These are phyloP conservation scores for Uropetala carovei DNA, from an alignment of 2,888 invertebrate genomes.

Conservation along the genomic window DNA sequence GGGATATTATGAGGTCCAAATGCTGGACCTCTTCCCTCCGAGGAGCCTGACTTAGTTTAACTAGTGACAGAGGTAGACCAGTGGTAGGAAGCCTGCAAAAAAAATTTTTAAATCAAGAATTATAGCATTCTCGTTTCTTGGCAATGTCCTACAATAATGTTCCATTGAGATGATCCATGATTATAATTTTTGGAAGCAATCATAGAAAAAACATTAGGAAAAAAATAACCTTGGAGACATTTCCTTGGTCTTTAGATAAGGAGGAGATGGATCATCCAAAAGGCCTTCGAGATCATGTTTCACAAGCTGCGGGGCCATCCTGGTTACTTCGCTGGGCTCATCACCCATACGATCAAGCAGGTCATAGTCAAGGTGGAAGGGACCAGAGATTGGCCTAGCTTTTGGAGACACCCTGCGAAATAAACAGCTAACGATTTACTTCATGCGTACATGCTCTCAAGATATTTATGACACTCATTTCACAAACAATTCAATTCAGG, in stretches of 20 bases:
- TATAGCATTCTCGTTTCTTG: not conserved
- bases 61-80: conserved; percentile 63
- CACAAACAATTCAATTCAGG: too few relatives aligned
- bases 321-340: conserved; percentile 54
- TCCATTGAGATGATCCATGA: not conserved
- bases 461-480: too few relatives aligned
- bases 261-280: conserved; percentile 38
- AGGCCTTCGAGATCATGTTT: conserved; percentile 72
- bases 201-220: not conserved
- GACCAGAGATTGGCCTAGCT: conserved; percentile 80
- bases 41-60: conserved; percentile 44
- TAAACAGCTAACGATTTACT: not conserved
- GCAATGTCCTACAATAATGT: not conserved
- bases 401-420: conserved; percentile 69
- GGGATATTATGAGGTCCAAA: conserved; percentile 75
- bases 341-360: conserved; percentile 83
- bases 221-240: conserved; percentile 38
- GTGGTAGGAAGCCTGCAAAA: conserved; percentile 48
- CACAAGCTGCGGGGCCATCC: conserved; percentile 69
- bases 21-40: conserved; percentile 68
- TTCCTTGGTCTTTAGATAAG: conserved; percentile 42
- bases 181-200: too few relatives aligned
- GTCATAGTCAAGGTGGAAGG: conserved; percentile 87
- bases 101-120: conserved; percentile 25
- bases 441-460: too few relatives aligned